phyloP scores from a whole-genome alignment of 2,797 vertebrate species.

The Lemur catta region DNA sequence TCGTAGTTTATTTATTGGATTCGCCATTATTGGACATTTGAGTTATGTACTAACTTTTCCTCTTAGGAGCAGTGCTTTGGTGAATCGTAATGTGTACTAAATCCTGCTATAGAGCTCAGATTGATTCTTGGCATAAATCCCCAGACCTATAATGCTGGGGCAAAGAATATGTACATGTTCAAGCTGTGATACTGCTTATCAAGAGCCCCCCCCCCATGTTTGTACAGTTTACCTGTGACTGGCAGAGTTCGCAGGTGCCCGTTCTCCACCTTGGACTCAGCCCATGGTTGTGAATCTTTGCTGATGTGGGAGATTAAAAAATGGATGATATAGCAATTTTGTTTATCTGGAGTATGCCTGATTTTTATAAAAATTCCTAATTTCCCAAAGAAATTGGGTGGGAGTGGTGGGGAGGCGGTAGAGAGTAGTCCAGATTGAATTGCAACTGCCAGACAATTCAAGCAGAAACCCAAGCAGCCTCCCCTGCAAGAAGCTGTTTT shows the following conservation, averaged over 20 bases:
- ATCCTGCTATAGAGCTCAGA: neutral
- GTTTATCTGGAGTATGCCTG: neutral
- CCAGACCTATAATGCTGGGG: neutral
- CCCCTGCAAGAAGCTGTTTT: neutral
- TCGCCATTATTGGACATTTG: neutral
- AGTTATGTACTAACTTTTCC: neutral
- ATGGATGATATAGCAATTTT: neutral
- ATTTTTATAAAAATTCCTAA: constrained; percentile 12
- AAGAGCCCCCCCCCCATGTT: neutral
- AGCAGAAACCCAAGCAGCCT: neutral
- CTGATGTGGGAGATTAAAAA: neutral
- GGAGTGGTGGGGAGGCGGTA: neutral
- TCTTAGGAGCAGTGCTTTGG: neutral
- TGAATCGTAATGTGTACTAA: neutral
- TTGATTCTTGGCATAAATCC: neutral
- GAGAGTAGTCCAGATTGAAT: neutral
- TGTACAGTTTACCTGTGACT: neutral
- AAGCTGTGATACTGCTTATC: neutral
- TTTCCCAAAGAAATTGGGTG: neutral
- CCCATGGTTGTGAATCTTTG: neutral
- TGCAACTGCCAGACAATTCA: neutral
- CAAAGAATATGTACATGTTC: neutral
- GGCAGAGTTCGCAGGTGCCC: neutral
- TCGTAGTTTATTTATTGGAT: neutral
- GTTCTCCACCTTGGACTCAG: neutral